Conservation (phyloP, 2,113 vertebrate species). For the Vulpes vulpes region DNA sequence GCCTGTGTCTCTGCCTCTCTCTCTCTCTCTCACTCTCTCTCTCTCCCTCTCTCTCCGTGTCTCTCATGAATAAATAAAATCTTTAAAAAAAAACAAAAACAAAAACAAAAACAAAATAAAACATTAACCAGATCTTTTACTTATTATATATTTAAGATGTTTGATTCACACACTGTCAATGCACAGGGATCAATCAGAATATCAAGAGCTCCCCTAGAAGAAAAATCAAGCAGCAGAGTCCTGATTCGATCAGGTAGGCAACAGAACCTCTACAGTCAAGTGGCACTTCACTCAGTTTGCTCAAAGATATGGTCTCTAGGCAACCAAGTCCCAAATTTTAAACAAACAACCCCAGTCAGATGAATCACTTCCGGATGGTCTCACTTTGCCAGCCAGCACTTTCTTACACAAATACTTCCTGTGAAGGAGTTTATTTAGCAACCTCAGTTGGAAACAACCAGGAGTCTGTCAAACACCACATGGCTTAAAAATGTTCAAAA, state of each 20-base stretch:
- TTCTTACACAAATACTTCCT: constrained; percentile 71
- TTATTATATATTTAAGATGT: neutral
- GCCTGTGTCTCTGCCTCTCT: no score
- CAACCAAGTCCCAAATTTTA: constrained; percentile 68
- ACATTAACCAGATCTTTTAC: constrained; percentile 32
- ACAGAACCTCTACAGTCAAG: neutral
- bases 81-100: neutral
- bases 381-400: constrained; percentile 65
- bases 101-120: neutral
- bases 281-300: neutral
- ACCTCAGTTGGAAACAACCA: neutral
- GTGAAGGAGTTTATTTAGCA: constrained; percentile 63
- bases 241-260: neutral
- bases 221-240: neutral
- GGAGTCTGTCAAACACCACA: neutral
- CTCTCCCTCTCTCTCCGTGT: no score
- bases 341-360: constrained; percentile 72
- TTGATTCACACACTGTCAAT: neutral
- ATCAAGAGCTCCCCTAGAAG: neutral
- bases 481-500: constrained; percentile 12
- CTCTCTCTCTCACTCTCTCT: no score
- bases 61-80: no score
- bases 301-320: constrained; percentile 71
- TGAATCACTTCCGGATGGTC: constrained; percentile 83
- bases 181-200: neutral